These are phyloP conservation scores for Petrocephalus zakoni DNA, from an alignment of 2,113 vertebrate species.

Conservation along the genomic window DNA sequence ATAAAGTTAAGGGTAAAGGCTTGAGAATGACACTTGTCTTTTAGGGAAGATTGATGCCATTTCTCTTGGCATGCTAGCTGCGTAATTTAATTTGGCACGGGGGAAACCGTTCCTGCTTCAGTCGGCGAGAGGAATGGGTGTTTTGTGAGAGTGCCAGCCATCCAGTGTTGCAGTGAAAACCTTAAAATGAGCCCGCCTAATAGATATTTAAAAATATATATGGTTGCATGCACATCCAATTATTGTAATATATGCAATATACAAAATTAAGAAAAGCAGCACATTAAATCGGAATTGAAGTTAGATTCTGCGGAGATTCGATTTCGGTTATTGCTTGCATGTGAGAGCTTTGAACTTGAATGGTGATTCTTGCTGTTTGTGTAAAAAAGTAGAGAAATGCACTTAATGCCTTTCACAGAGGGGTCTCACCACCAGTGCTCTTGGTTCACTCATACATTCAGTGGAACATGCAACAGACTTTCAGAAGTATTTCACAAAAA, in stretches of 20 bases:
- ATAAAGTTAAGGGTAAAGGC: not conserved
- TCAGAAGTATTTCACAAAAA: not conserved
- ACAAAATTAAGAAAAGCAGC: not conserved
- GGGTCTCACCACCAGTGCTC: not conserved
- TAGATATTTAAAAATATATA: not conserved
- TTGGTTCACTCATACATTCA: not conserved
- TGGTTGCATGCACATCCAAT: not conserved
- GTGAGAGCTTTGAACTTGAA: not conserved
- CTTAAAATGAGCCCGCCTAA: not conserved
- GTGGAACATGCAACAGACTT: not conserved
- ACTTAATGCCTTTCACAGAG: not conserved
- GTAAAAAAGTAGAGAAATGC: not conserved
- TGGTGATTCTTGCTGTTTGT: not conserved
- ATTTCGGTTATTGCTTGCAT: not conserved
- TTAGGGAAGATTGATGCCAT: not conserved
- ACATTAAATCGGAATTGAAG: not conserved
- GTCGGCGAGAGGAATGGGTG: not conserved
- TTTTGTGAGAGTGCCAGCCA: not conserved
- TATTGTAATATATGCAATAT: not conserved
- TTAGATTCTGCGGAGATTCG: not conserved
- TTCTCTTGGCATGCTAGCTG: not conserved
- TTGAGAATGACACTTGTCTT: not conserved
- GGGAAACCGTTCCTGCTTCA: not conserved
- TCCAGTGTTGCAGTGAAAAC: not conserved
- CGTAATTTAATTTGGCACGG: not conserved